A percentile compares a stretch with the other conserved stretches of the same genome.
Conservation (phyloP, 2,888 invertebrate species). For the Heteropelma amictum region DNA sequence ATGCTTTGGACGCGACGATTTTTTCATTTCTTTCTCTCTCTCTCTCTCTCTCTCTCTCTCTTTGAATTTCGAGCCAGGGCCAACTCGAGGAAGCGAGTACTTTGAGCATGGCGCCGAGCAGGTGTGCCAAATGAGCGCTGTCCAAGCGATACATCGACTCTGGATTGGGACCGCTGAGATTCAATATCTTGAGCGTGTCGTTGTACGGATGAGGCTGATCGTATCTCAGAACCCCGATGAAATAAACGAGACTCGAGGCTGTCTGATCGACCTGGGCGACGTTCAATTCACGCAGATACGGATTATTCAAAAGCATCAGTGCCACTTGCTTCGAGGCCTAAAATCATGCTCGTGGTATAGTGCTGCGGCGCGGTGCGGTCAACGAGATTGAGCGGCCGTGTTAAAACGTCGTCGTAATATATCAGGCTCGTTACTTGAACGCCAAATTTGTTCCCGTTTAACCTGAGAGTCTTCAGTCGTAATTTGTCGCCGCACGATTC, state of each 20-base stretch:
- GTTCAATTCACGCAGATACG: slow-evolving; percentile 79
- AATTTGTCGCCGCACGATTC: slow-evolving; percentile 68
- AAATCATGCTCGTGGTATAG: too few species aligned
- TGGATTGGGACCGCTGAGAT: slow-evolving; percentile 77
- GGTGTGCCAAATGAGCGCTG: slow-evolving; percentile 67
- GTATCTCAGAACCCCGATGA: slow-evolving; percentile 78
- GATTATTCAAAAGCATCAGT: slow-evolving; percentile 78
- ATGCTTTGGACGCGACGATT: too few species aligned
- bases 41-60: too few species aligned
- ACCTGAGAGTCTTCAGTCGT: slow-evolving; percentile 79
- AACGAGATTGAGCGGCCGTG: too few species aligned
- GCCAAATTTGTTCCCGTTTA: slow-evolving; percentile 82
- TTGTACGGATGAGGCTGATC: slow-evolving; percentile 73
- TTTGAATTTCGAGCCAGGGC: too few species aligned
- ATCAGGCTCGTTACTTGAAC: slow-evolving; percentile 77
- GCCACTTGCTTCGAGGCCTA: slow-evolving; percentile 80
- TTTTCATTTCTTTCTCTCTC: too few species aligned
- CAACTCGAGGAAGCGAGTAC: slow-evolving; percentile 62
- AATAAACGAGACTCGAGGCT: slow-evolving; percentile 79
- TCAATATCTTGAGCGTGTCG: slow-evolving; percentile 71
- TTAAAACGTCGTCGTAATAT: too few species aligned
- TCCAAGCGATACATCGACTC: slow-evolving; percentile 66
- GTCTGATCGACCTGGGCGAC: slow-evolving; percentile 82
- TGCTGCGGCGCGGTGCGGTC: too few species aligned
- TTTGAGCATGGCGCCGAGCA: slow-evolving; percentile 73